Percentiles rank a stretch among this genome's conserved stretches.
phyloP scores from a whole-genome alignment of 2,888 invertebrate genomes.

The Cephus runcator region DNA sequence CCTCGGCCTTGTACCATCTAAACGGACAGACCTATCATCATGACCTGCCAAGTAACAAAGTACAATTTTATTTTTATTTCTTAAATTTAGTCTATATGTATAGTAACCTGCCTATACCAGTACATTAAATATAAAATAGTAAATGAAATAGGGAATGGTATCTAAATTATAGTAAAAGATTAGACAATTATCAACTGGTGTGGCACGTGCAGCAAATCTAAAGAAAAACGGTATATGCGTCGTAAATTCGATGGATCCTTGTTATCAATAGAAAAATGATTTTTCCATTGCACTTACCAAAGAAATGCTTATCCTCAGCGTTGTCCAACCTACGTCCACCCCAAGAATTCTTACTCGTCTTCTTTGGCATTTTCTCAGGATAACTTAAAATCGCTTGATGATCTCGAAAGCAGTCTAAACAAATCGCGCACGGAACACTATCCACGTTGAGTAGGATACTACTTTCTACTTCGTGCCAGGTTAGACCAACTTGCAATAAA shows the following conservation, averaged over 20 bases:
- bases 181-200: background rate
- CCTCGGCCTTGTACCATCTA: slow-evolving; percentile 38
- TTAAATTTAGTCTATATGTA: background rate
- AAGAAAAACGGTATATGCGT: background rate
- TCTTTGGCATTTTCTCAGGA: background rate
- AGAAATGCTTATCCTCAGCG: background rate
- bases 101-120: background rate
- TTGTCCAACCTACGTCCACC: background rate
- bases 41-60: slow-evolving; percentile 36
- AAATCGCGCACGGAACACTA: background rate
- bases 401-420: background rate
- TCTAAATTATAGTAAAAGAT: background rate
- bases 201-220: background rate
- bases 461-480: background rate
- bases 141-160: background rate
- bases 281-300: background rate
- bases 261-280: background rate
- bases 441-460: background rate
- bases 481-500: background rate
- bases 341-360: background rate
- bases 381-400: background rate
- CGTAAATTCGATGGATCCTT: background rate
- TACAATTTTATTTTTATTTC: background rate
- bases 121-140: background rate
- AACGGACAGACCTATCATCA: slow-evolving; percentile 45